Base-by-base conservation (phyloP, 2,113 vertebrate species). In the Salvator merianae region DNA sequence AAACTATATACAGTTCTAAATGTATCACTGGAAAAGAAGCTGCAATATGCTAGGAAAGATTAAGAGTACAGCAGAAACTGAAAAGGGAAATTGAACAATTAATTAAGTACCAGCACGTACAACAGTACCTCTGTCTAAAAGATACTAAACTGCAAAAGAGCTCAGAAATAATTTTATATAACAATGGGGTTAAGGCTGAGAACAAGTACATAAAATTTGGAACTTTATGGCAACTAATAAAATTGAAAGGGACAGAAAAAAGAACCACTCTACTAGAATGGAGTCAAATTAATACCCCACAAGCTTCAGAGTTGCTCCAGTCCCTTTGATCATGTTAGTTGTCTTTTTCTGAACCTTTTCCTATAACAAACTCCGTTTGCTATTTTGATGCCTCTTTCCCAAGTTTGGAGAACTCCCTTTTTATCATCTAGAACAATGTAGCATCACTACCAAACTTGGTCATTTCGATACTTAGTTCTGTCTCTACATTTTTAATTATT, bases 141-240 rank as follows among this genome's bases (percentile, higher is more conserved):
- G 75, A 86, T 76, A 80, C 10, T 83, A 88, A 88, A 40, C 24
- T 71, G 50, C 7, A 84, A 59, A 4, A 62, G n/a, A 20, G 72
- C 81, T 84, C 78, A 72, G 47, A 66, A 81, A 73, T 26, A 5
- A 2, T 81, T 78, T 77, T 32, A 65, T 53, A 14, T 43, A 75
- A 66, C 9, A 70, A 66, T 89, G 87, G 40, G 4, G 34, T 1
- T 6, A 24, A 32, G 18, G 62, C 75, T 75, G 63, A 85, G 59
- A 9, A 34, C 82, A 89, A 88, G 7, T 78, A 88, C 89, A 79
- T 73, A 55, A 55, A 59, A 69, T n/a, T 30, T 5, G n/a, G 65
- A 81, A 62, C 32, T 36, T 80, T 84, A 86, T 76, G 82, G 34
- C 47, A 79, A 87, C 85, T 43, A 71, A 66, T 30, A 85, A 28